phyloP scores from a whole-genome alignment of 2,113 vertebrate genomes.

The Jaculus jaculus region DNA sequence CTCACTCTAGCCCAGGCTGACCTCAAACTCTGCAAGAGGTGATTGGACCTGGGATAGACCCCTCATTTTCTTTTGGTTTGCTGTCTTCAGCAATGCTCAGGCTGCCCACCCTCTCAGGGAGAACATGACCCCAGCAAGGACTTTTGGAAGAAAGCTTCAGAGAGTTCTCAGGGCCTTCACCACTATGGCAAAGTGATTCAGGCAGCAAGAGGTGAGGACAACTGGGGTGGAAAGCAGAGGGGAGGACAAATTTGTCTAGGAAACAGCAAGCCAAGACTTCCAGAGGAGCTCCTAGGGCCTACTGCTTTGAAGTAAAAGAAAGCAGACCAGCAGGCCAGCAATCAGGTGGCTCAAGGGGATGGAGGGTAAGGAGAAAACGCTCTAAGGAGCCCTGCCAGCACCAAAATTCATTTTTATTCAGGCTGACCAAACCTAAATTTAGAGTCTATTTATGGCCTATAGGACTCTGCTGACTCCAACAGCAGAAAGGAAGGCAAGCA shows the following conservation, averaged over 20 bases:
- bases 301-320: background rate
- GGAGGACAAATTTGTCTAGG: background rate
- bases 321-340: background rate
- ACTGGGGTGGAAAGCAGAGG: background rate
- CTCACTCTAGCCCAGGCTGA: too few relatives aligned
- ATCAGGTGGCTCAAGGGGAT: background rate
- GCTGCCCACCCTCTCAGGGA: background rate
- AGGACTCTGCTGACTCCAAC: background rate
- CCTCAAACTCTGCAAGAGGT: background rate
- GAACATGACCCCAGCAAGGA: background rate
- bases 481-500: background rate
- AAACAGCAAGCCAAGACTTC: conserved; percentile 7
- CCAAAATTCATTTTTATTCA: background rate
- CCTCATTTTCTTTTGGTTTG: background rate
- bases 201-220: too few relatives aligned
- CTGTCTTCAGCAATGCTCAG: rapidly evolving
- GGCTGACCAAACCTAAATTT: background rate
- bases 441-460: background rate
- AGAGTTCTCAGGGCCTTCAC: background rate
- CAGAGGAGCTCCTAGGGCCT: background rate
- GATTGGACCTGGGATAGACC: background rate
- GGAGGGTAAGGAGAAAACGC: background rate
- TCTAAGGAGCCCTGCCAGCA: background rate
- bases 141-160: background rate
- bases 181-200: background rate